A percentile compares a stretch with the other conserved stretches of the same genome.
Evolutionary conservation across 2,113 vertebrate species (phyloP).

Genomic region (Hemicordylus capensis): DNA sequence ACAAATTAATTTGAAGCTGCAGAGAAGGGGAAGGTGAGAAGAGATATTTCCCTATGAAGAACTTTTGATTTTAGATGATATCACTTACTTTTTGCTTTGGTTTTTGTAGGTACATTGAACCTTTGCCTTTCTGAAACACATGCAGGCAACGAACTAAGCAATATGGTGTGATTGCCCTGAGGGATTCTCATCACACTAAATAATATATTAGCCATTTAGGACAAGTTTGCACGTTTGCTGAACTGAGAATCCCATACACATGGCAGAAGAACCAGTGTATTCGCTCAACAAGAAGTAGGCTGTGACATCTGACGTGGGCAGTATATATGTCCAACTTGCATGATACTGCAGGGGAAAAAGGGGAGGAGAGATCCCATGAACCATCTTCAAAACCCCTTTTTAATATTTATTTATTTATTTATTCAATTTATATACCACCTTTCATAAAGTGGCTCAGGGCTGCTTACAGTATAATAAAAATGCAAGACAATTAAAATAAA

Average conservation of each 20-base stretch:
- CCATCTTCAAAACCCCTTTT: too few relatives aligned
- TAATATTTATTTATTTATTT: too few relatives aligned
- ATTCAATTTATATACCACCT: too few relatives aligned
- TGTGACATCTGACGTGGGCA: too few relatives aligned
- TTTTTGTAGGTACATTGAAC: constrained; percentile 66
- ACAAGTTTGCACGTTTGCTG: neutral
- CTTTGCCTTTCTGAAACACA: constrained; percentile 69
- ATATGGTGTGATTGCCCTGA: constrained; percentile 72
- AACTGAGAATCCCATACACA: neutral
- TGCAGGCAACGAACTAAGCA: constrained; percentile 73
- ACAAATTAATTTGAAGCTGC: constrained; percentile 68
- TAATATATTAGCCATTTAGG: constrained; percentile 56
- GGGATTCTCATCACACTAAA: constrained; percentile 72
- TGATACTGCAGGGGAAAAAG: neutral
- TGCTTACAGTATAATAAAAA: too few relatives aligned
- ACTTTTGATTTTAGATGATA: constrained; percentile 63
- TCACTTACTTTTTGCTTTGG: constrained; percentile 62
- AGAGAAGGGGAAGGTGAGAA: constrained; percentile 45
- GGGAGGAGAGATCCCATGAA: neutral
- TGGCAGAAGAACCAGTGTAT: neutral
- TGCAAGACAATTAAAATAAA: too few relatives aligned
- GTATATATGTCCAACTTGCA: neutral
- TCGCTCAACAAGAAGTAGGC: neutral
- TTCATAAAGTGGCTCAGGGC: too few relatives aligned
- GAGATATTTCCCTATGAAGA: constrained; percentile 67